Evolutionary conservation across 2,113 vertebrate genomes (phyloP).

Genomic region (Seriola dumerili): DNA sequence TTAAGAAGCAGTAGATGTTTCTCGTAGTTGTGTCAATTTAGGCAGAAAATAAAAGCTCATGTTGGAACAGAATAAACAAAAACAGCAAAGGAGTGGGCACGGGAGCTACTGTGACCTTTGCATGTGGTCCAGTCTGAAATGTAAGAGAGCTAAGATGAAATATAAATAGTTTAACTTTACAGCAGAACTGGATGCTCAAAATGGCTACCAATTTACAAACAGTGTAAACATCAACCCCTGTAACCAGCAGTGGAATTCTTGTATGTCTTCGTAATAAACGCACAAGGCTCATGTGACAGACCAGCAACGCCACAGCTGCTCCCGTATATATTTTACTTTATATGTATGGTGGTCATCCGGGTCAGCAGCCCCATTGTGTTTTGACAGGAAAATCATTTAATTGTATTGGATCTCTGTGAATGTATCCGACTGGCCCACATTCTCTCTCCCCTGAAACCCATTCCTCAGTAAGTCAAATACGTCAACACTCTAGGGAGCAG

Average conservation of each 20-base stretch:
- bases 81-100: conserved; percentile 4
- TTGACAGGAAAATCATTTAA: conserved; percentile 67
- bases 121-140: conserved; percentile 18
- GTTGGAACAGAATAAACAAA: conserved; percentile 15
- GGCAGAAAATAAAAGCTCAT: not conserved
- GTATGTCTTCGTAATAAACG: conserved; percentile 8
- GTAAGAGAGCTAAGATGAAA: conserved; percentile 9
- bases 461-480: conserved; percentile 55
- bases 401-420: conserved; percentile 56
- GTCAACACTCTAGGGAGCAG: conserved; percentile 60
- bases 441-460: conserved; percentile 40
- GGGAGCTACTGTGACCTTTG: conserved; percentile 59
- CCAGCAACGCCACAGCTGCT: not conserved
- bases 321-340: not conserved
- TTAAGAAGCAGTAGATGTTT: not conserved
- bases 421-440: conserved; percentile 47
- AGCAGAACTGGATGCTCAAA: conserved; percentile 23
- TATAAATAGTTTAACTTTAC: conserved; percentile 41
- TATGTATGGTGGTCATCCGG: conserved; percentile 5
- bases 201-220: conserved; percentile 6
- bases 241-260: not conserved
- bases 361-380: conserved; percentile 23
- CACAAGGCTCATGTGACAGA: not conserved
- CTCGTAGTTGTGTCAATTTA: not conserved
- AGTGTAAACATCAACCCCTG: not conserved